A percentile compares a stretch with the other conserved stretches of the same genome.
Conservation (phyloP, 2,797 vertebrate genomes). For the Channallabes apus region DNA sequence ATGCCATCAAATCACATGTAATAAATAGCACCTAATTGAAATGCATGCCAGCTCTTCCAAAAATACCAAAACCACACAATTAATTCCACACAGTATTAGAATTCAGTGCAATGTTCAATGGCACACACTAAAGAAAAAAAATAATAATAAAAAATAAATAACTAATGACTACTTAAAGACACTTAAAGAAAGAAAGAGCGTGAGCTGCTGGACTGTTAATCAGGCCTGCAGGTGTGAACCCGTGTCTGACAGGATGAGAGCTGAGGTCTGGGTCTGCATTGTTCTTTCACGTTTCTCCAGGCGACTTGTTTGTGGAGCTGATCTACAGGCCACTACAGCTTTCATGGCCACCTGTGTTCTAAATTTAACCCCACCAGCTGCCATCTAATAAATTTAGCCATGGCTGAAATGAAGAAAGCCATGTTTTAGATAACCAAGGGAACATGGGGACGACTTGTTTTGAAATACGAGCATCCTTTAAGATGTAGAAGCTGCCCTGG, state of each 20-base stretch:
- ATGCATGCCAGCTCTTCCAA: slow-evolving; percentile 14
- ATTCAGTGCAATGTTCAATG: not conserved
- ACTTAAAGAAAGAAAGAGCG: not conserved
- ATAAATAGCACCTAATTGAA: slow-evolving; percentile 24
- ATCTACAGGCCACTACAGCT: slow-evolving; percentile 41
- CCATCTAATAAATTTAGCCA: slow-evolving; percentile 59
- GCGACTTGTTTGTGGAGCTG: slow-evolving; percentile 51
- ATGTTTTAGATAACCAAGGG: slow-evolving; percentile 43
- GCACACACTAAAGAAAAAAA: not conserved
- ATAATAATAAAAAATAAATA: not conserved
- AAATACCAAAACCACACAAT: slow-evolving; percentile 15
- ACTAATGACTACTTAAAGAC: not conserved
- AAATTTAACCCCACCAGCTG: slow-evolving; percentile 62
- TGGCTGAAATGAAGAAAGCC: slow-evolving; percentile 51
- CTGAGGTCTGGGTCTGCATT: slow-evolving; percentile 48
- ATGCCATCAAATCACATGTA: slow-evolving; percentile 30
- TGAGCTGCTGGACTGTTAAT: not conserved
- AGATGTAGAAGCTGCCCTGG: slow-evolving; percentile 32
- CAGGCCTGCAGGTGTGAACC: slow-evolving; percentile 34
- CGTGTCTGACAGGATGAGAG: slow-evolving; percentile 40
- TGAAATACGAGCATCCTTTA: slow-evolving; percentile 53
- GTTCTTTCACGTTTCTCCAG: slow-evolving; percentile 47
- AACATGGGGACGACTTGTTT: slow-evolving; percentile 51
- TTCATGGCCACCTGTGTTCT: slow-evolving; percentile 61
- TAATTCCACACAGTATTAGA: not conserved